Percentiles rank a stretch among this genome's conserved stretches.
Conservation (phyloP, 2,888 invertebrate species). For the Megalurothrips usitatus region DNA sequence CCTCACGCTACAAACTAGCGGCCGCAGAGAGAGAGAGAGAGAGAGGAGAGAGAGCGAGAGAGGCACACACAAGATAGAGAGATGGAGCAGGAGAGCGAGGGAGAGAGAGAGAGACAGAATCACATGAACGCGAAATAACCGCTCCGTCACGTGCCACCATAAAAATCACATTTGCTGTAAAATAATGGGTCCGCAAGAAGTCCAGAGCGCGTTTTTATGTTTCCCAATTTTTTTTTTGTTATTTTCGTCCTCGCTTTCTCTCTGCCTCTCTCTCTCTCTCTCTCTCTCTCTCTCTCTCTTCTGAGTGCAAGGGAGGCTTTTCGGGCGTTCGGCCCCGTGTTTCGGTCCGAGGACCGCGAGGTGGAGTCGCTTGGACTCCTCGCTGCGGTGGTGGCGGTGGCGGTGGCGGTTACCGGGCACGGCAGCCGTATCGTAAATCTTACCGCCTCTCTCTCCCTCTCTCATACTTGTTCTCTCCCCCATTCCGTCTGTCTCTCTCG, state of each 20-base stretch:
- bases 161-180: slow-evolving; percentile 23
- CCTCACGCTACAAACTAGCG: slow-evolving; percentile 20
- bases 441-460: background rate
- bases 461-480: background rate
- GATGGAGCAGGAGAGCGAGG: no score
- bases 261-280: background rate
- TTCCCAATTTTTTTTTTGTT: slow-evolving; percentile 5
- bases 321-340: no score
- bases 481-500: background rate
- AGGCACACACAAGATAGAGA: no score
- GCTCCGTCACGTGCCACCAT: slow-evolving; percentile 8
- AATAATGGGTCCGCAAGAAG: background rate
- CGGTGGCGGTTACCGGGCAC: no score
- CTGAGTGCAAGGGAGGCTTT: no score
- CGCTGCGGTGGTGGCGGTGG: no score
- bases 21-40: no score
- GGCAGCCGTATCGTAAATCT: background rate
- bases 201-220: slow-evolving; percentile 16
- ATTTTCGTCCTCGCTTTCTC: background rate
- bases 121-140: background rate
- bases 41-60: no score
- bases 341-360: no score
- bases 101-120: no score
- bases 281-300: background rate
- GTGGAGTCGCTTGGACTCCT: no score